phyloP scores from a whole-genome alignment of 2,888 invertebrate species.

The Diaprepes abbreviatus region DNA sequence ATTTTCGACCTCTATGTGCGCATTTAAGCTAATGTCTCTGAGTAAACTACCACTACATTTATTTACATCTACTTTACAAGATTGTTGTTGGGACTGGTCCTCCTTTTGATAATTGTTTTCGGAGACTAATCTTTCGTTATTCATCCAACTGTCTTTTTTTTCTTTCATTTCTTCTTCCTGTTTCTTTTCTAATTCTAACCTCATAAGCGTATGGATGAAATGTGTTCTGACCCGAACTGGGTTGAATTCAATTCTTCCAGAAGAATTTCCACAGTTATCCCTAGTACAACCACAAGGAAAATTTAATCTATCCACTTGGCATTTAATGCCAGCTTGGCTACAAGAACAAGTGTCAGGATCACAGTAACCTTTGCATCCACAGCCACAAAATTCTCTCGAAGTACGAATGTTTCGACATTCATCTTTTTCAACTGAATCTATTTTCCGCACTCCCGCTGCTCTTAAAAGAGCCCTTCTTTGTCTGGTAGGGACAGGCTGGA shows the following conservation, averaged over 20 bases:
- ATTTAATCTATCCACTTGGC: conserved; percentile 95
- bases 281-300: conserved; percentile 97
- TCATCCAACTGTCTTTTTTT: conserved; percentile 69
- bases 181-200: conserved; percentile 89
- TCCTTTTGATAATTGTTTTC: conserved; percentile 53
- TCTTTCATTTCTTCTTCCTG: conserved; percentile 72
- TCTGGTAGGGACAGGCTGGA: conserved; percentile 93
- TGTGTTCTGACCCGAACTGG: conserved; percentile 95
- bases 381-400: conserved; percentile 94
- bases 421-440: conserved; percentile 93
- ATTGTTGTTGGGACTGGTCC: conserved; percentile 41
- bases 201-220: conserved; percentile 97
- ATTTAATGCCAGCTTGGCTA: conserved; percentile 95
- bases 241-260: conserved; percentile 96
- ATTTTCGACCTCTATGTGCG: conserved; percentile 74
- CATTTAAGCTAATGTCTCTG: conserved; percentile 71
- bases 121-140: conserved; percentile 66
- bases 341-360: conserved; percentile 97
- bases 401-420: conserved; percentile 93
- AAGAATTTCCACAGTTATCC: conserved; percentile 92
- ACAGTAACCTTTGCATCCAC: conserved; percentile 92
- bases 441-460: conserved; percentile 94
- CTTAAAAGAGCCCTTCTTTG: conserved; percentile 89
- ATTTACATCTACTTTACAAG: conserved; percentile 53
- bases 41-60: conserved; percentile 67